Percentiles rank a stretch among this genome's conserved stretches.
These are phyloP conservation scores for Agapetus fuscipes DNA, from an alignment of 2,888 invertebrate genomes.

Conservation along the genomic window DNA sequence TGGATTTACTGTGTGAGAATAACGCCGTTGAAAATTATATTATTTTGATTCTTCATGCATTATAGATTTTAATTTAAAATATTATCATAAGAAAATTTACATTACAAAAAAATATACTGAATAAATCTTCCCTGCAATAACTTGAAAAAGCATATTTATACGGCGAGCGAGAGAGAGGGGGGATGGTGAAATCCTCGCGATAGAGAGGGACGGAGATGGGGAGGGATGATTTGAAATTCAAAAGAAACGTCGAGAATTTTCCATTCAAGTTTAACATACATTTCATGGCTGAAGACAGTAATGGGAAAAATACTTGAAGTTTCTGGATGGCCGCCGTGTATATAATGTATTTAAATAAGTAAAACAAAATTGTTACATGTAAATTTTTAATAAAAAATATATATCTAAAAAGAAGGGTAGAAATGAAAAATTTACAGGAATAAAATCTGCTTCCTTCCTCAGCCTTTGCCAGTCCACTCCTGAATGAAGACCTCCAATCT, in stretches of 20 bases:
- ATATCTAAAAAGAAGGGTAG: too few species aligned
- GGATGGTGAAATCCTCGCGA: not conserved
- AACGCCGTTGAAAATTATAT: not conserved
- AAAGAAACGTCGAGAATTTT: conserved; percentile 20
- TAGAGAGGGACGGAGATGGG: conserved; percentile 6
- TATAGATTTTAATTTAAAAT: conserved; percentile 19
- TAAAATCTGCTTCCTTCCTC: too few species aligned
- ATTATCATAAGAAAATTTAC: conserved; percentile 18
- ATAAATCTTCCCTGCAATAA: conserved; percentile 20
- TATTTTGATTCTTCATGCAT: conserved; percentile 18
- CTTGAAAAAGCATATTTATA: conserved; percentile 20
- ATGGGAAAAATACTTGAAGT: conserved; percentile 8
- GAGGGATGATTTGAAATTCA: conserved; percentile 21
- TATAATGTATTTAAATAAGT: too few species aligned
- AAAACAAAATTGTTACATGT: too few species aligned
- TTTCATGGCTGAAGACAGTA: conserved; percentile 13
- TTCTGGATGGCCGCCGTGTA: too few species aligned
- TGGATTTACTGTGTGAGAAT: too few species aligned
- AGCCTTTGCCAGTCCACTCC: too few species aligned
- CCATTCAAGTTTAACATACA: conserved; percentile 20
- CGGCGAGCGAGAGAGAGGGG: conserved; percentile 11
- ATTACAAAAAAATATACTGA: conserved; percentile 20
- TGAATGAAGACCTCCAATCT: too few species aligned
- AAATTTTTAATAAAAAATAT: too few species aligned
- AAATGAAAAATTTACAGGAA: too few species aligned